Evolutionary conservation across 2,797 vertebrate species (phyloP), one percentile per base, ranked within the genome.

Genomic region (Gastrophryne carolinensis): DNA sequence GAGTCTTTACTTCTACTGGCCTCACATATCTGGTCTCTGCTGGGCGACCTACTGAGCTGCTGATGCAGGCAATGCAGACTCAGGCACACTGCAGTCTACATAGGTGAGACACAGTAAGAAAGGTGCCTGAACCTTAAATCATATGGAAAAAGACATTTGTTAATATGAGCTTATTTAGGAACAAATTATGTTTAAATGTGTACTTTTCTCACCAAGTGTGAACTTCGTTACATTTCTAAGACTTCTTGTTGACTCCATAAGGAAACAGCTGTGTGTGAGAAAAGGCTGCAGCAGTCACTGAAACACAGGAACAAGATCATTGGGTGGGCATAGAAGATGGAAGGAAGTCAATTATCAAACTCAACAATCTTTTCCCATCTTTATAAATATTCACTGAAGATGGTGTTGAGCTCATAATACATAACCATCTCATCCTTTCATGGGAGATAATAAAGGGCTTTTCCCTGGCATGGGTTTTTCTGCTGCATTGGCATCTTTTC

Each of bases 261-360:
- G 73, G 73, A 75, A 60, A 64, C 73, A 75, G 73, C 73, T 75
- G 64, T 61, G 54, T 37, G 50, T 12, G n/a, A 13, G n/a, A 52
- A 44, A 39, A 39, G 30, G 30, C 41, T 52, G 41, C 1, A 66
- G 15, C 35, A 60, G 41, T 49, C 54, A 61, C 44, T 68, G 44
- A 60, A 68, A 75, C 67, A 75, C 73, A 75, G 73, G 73, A 75
- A 75, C 39, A 75, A 66, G 64, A 30, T 75, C 54, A 50, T 60
- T 61, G 73, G 73, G 73, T 66, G 72, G 49, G 29, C 50, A 49
- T 50, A 67, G 39, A 19, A 13, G 53, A 67, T 68, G 73, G 64
- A 67, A 75, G 73, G 73, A 75, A 75, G 61, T 60, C 54, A 5
- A 60, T 30, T 50, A 75, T 67, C 23, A 52, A 52, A 63, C 15